These are phyloP conservation scores for Sula dactylatra DNA, from an alignment of 2,113 vertebrate genomes.

Conservation along the genomic window DNA sequence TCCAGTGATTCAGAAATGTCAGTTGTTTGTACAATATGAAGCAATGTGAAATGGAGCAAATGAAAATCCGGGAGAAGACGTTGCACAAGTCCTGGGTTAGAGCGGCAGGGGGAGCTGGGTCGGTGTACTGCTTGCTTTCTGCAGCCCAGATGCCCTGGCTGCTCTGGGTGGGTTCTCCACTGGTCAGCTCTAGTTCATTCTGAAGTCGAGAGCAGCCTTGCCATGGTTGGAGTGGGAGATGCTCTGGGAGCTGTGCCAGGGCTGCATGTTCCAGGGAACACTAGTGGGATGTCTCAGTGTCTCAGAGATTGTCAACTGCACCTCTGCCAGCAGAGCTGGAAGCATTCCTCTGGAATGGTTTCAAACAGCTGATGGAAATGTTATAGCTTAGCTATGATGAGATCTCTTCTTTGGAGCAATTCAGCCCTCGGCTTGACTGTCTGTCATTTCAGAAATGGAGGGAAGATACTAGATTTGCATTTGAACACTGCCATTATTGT, in stretches of 20 bases:
- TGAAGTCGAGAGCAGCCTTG: neutral
- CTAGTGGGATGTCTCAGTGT: neutral
- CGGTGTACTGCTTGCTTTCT: neutral
- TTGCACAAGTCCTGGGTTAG: neutral
- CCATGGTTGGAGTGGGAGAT: rapidly evolving
- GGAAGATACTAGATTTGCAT: neutral
- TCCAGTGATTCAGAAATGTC: neutral
- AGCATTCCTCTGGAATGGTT: neutral
- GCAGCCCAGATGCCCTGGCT: neutral
- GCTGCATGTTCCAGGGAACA: neutral
- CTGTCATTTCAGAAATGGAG: neutral
- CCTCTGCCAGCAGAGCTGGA: neutral
- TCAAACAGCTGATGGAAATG: neutral
- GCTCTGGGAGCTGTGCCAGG: neutral
- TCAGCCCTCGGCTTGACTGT: neutral
- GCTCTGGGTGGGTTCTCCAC: neutral
- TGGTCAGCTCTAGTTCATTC: neutral
- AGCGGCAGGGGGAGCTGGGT: neutral
- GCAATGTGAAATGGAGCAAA: neutral
- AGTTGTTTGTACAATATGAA: neutral
- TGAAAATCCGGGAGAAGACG: neutral
- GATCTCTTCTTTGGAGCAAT: neutral
- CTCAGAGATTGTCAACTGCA: neutral
- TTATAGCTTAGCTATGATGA: neutral
- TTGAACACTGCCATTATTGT: neutral